phyloP scores from a whole-genome alignment of 2,888 invertebrate species.

The Noctua comes region DNA sequence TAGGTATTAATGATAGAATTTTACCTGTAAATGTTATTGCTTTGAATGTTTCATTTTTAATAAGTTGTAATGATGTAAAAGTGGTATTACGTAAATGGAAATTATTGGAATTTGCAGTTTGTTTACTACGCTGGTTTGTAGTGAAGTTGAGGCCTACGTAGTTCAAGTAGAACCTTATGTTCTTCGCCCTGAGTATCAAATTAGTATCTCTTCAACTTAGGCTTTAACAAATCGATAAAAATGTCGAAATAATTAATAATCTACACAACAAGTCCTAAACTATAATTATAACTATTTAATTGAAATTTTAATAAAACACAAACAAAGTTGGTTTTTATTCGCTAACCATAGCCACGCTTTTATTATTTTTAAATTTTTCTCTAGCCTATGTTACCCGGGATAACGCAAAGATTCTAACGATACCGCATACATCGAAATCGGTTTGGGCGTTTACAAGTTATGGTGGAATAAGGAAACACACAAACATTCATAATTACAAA shows the following conservation, averaged over 20 bases:
- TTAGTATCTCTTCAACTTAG: neutral
- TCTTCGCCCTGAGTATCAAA: neutral
- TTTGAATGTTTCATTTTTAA: neutral
- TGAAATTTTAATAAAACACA: too few relatives aligned
- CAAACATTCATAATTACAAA: too few relatives aligned
- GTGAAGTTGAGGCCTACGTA: neutral
- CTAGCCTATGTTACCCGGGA: too few relatives aligned
- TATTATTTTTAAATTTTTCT: too few relatives aligned
- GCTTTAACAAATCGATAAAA: neutral
- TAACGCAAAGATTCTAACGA: too few relatives aligned
- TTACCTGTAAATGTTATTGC: conserved; percentile 24
- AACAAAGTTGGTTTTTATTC: too few relatives aligned
- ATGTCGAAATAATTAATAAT: neutral
- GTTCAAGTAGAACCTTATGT: neutral
- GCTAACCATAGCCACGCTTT: too few relatives aligned
- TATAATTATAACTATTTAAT: too few relatives aligned
- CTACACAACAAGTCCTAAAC: too few relatives aligned
- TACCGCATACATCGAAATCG: too few relatives aligned
- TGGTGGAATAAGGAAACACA: neutral
- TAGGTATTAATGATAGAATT: neutral
- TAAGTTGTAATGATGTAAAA: neutral
- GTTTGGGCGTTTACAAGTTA: neutral
- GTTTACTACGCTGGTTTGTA: neutral
- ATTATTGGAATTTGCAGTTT: neutral
- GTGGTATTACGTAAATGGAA: neutral